These are phyloP conservation scores for Stegodyphus dumicola DNA, from an alignment of 1,140 invertebrate species.

Conservation along the genomic window DNA sequence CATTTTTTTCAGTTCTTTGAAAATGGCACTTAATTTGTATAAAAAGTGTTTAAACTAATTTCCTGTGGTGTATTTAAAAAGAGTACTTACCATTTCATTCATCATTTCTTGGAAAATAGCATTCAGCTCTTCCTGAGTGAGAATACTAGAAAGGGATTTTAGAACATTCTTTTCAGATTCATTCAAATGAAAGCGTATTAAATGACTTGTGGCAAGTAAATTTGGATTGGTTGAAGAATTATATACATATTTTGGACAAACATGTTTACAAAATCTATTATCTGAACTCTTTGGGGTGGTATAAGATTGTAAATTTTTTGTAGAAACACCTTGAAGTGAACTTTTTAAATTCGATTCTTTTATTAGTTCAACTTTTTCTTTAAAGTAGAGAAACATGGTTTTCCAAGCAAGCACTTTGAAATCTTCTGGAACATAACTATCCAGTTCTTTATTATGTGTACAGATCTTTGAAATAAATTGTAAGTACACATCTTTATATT, in stretches of 20 bases:
- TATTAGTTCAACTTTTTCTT: background rate
- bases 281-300: no score
- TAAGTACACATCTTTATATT: background rate
- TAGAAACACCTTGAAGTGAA: no score
- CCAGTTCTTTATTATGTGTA: background rate
- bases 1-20: no score
- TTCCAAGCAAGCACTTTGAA: conserved; percentile 12
- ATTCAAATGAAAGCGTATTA: background rate
- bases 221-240: no score
- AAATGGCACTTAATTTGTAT: no score
- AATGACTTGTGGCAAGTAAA: no score
- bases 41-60: no score
- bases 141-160: background rate
- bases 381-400: background rate
- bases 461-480: conserved; percentile 39
- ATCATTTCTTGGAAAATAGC: background rate
- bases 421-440: conserved; percentile 21
- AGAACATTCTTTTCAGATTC: background rate
- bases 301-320: no score
- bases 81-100: background rate
- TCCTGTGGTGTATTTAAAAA: no score
- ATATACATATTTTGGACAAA: no score
- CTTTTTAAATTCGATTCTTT: background rate
- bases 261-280: no score
- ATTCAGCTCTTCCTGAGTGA: background rate